Conservation (phyloP, 64 coral and sea anemone species). For the Montipora cactus region DNA sequence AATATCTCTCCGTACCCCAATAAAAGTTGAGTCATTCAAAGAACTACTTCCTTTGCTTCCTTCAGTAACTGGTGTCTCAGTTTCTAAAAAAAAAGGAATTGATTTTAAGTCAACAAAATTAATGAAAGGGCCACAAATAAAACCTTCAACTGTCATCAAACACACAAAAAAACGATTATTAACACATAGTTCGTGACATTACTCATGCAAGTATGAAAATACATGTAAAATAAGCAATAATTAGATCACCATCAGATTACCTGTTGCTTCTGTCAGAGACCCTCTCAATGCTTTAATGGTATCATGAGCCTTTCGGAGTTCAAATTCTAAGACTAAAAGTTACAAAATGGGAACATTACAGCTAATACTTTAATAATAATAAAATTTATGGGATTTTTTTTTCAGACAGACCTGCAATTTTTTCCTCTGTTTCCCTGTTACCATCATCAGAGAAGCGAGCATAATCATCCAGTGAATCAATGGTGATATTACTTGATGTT, state of each 20-base stretch:
- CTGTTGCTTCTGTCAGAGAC: constrained; percentile 91
- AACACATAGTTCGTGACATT: too few species aligned
- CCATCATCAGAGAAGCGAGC: constrained; percentile 95
- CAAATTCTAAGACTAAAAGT: constrained; percentile 95
- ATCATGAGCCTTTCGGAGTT: constrained; percentile 96
- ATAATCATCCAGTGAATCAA: constrained; percentile 94
- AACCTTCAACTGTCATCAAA: neutral
- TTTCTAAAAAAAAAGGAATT: constrained; percentile 13
- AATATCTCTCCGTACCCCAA: constrained; percentile 39
- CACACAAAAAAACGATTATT: too few species aligned
- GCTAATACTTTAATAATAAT: neutral
- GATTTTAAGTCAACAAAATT: too few species aligned
- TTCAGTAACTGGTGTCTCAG: constrained; percentile 52
- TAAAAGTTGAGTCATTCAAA: constrained; percentile 24
- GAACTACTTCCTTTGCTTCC: constrained; percentile 34
- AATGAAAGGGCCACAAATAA: neutral
- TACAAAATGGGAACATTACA: neutral
- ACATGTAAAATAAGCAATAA: too few species aligned
- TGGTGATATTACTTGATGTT: constrained; percentile 88
- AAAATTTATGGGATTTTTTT: neutral
- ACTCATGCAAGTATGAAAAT: too few species aligned
- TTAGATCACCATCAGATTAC: constrained; percentile 22
- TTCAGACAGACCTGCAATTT: constrained; percentile 71
- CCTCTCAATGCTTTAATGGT: constrained; percentile 95
- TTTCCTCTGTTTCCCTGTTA: constrained; percentile 82